Base-by-base conservation (phyloP, 2,113 vertebrate species). In the Tringa solitaria region DNA sequence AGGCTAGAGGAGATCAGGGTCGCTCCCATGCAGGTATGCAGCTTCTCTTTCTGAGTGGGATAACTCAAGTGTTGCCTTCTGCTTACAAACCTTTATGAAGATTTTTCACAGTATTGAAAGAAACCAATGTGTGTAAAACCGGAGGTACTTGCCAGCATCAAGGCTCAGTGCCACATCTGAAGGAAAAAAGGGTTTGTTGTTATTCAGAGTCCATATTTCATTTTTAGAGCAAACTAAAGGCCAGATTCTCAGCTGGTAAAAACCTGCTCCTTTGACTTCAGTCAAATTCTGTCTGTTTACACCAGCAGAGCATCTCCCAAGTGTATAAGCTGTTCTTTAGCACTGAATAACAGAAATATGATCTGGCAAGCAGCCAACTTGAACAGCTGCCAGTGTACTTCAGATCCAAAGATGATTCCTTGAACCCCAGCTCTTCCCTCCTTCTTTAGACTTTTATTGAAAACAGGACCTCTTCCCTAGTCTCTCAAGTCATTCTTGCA, bases 391-490 rank as follows among this genome's bases (percentile, higher is more conserved):
- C 93, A 88, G 37, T 12, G 53, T 48, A 46, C 27, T 89, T 79
- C 70, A 85, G 59, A 83, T 95, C 54, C 94, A 85, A 85, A 87
- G 59, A 96, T 76, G 63, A 85, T 89, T 93, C 70, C 79, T 89
- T 95, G 79, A 84, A 91, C 77, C 72, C 61, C 67, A 86, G 46
- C 51, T 95, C 51, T 82, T 91, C 65, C 67, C 82, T 75, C 22
- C 63, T 82, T 76, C 88, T 68, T 90, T 72, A 83, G 37, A 60
- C 23, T 90, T 96, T 37, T 72, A 89, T 82, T 91, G 73, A 95
- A 95, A 95, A 72, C 84, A 94, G 51, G 74, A 92, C 64, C 64
- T 94, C 78, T 89, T 92, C 83, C 87, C 73, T 37, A 64, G 39
- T 59, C 45, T 94, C 69, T 84, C 46, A 35, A 89, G 43, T 84